These are phyloP conservation scores for Emydura subglobosa DNA, from an alignment of 2,113 vertebrate genomes.

Conservation along the genomic window DNA sequence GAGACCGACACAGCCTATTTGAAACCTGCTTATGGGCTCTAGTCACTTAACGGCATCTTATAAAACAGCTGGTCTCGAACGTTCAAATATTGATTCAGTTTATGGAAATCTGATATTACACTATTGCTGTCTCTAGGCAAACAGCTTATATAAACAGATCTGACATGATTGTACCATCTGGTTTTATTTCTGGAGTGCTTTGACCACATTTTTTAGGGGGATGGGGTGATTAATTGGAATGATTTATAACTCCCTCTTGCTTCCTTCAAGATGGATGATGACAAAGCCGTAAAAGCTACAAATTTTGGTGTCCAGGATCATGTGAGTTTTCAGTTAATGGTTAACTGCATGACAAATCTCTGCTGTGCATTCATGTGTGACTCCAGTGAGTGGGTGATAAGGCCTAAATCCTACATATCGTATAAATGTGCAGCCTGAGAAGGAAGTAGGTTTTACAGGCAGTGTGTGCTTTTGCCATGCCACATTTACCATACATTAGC, in stretches of 20 bases:
- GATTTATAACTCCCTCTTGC: slow-evolving; percentile 74
- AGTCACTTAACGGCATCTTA: slow-evolving; percentile 94
- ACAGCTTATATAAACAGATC: slow-evolving; percentile 92
- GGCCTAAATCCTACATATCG: slow-evolving; percentile 56
- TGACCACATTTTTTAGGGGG: slow-evolving; percentile 76
- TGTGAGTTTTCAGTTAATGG: slow-evolving; percentile 64
- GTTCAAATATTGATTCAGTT: slow-evolving; percentile 93
- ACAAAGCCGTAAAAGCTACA: slow-evolving; percentile 45
- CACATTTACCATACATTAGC: slow-evolving; percentile 83
- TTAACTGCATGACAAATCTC: slow-evolving; percentile 70
- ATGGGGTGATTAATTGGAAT: slow-evolving; percentile 78
- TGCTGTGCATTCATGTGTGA: slow-evolving; percentile 53
- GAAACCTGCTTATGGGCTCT: slow-evolving; percentile 76
- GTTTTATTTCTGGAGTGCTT: slow-evolving; percentile 79
- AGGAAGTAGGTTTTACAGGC: slow-evolving; percentile 75
- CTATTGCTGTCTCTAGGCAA: slow-evolving; percentile 86
- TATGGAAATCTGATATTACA: slow-evolving; percentile 88
- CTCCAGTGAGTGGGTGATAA: slow-evolving; percentile 55
- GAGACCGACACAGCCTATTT: slow-evolving; percentile 69
- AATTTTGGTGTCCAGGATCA: slow-evolving; percentile 74
- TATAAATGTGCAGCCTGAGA: slow-evolving; percentile 65
- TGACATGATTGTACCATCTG: slow-evolving; percentile 82
- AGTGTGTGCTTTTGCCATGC: slow-evolving; percentile 77
- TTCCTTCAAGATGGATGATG: slow-evolving; percentile 72
- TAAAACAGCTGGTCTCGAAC: slow-evolving; percentile 91